Evolutionary conservation across 2,113 vertebrate species (phyloP), one percentile per base, ranked within the genome.

Genomic region (Paradoxurus hermaphroditus): DNA sequence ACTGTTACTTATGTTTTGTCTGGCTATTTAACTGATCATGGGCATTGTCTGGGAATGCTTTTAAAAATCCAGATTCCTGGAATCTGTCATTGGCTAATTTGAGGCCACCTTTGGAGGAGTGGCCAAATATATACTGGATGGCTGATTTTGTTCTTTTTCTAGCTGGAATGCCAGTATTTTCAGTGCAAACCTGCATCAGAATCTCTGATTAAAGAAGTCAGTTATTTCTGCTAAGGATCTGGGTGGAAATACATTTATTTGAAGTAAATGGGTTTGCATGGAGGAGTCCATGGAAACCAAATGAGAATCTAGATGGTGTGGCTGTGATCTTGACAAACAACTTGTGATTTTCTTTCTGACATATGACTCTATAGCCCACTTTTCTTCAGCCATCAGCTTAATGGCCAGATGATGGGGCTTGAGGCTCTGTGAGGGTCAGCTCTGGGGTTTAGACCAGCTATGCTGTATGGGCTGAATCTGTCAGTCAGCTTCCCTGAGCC

Each of bases 241-340:
- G 39, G 59, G 51, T 91, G 10, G 56, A 95, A 88, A 93, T 70
- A 46, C 19, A 67, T 88, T 93, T 68, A 72, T 59, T 59, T 63
- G 21, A 49, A 65, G 18, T 62, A 84, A 78, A 65, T 49, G 31
- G 8, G 14, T 89, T 91, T 95, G 31, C 10, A n/a, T 79, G 13
- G 51, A 75, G 56, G 72, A 79, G 56, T 67, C 39, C 6, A 3
- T 4, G 11, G 46, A 73, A 94, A 51, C 67, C 23, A 81, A 21
- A 25, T 3, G 39, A 90, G 34, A 65, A 7, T 63, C 41, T 90
- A 34, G 49, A 19, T 56, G 46, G 39, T 49, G 10, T 53, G 39
- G 39, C 51, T 56, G 0, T 63, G 19, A 44, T n/a, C 51, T 89
- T 67, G 51, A 31, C 27, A 56, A 23, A 36, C 7, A 72, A 56